Percentiles rank a stretch among this genome's conserved stretches.
phyloP scores from a whole-genome alignment of 1,140 invertebrate species.

The Drosophila baimaii region DNA sequence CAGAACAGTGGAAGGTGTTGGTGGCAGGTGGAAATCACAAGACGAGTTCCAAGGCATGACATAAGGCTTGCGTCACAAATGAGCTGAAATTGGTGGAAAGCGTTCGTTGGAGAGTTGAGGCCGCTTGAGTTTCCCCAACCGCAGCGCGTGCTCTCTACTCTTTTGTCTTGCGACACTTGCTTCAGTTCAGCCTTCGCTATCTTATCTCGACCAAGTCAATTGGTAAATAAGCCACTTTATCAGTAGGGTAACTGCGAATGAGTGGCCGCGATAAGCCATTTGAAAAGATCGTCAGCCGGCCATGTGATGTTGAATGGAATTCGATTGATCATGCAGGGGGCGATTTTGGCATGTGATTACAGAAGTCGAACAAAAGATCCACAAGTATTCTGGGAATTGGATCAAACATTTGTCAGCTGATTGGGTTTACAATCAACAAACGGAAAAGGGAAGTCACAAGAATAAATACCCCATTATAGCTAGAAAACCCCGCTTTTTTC shows the following conservation, averaged over 20 bases:
- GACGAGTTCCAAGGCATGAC: constrained; percentile 59
- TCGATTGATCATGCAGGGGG: constrained; percentile 63
- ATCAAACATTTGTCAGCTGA: constrained; percentile 49
- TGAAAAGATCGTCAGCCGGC: constrained; percentile 40
- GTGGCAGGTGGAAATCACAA: constrained; percentile 62
- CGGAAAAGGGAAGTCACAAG: constrained; percentile 3
- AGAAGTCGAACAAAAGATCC: constrained; percentile 9
- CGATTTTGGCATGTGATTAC: constrained; percentile 70
- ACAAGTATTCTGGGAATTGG: neutral
- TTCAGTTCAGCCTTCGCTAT: constrained; percentile 35
- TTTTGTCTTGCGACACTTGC: constrained; percentile 24
- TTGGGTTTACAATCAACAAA: constrained; percentile 16
- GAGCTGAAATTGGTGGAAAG: constrained; percentile 32
- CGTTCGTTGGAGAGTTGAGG: constrained; percentile 1
- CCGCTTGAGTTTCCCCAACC: constrained; percentile 9
- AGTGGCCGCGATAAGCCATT: constrained; percentile 56
- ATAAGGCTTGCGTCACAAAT: constrained; percentile 70
- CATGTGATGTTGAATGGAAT: constrained; percentile 62
- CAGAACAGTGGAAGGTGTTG: neutral
- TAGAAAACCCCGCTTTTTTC: neutral
- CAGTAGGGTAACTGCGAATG: constrained; percentile 51
- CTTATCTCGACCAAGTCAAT: constrained; percentile 71
- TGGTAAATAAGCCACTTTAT: constrained; percentile 79
- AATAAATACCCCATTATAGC: neutral
- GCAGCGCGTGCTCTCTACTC: constrained; percentile 59